phyloP scores from a whole-genome alignment of 1,140 invertebrate genomes.

The Paralvinella palmiformis region DNA sequence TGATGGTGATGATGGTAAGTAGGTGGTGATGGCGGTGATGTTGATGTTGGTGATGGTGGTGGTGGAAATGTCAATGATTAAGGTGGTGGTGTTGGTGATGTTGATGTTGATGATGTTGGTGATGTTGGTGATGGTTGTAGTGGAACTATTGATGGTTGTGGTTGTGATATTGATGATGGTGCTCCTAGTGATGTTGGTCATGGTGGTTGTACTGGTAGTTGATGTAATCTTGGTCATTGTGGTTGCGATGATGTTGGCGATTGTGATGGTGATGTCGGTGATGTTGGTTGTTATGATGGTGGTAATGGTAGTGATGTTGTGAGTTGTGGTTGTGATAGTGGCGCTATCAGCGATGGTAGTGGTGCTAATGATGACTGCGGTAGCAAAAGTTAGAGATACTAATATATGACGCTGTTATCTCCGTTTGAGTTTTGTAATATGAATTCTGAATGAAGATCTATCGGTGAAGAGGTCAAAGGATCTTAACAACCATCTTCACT shows the following conservation, averaged over 20 bases:
- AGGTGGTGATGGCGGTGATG: background rate
- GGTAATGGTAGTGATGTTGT: background rate
- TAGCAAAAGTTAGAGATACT: too few species aligned
- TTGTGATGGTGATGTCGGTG: background rate
- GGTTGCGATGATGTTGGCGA: background rate
- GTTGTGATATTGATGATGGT: background rate
- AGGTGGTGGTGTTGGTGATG: background rate
- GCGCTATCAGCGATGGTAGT: background rate
- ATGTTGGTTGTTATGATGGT: slow-evolving; percentile 1
- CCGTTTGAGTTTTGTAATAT: too few species aligned
- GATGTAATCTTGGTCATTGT: background rate
- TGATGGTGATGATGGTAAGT: background rate
- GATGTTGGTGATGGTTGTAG: background rate
- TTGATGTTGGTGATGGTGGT: background rate
- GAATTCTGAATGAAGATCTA: too few species aligned
- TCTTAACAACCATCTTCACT: too few species aligned
- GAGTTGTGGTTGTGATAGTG: background rate
- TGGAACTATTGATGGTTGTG: background rate
- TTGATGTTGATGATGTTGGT: background rate
- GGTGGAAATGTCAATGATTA: too few species aligned
- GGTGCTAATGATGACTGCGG: slow-evolving; percentile 1
- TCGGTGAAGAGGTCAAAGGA: too few species aligned
- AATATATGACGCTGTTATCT: too few species aligned
- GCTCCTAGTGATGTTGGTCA: background rate
- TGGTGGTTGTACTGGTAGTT: background rate